Conservation (phyloP, 2,113 vertebrate species). For the Mungos mungo region DNA sequence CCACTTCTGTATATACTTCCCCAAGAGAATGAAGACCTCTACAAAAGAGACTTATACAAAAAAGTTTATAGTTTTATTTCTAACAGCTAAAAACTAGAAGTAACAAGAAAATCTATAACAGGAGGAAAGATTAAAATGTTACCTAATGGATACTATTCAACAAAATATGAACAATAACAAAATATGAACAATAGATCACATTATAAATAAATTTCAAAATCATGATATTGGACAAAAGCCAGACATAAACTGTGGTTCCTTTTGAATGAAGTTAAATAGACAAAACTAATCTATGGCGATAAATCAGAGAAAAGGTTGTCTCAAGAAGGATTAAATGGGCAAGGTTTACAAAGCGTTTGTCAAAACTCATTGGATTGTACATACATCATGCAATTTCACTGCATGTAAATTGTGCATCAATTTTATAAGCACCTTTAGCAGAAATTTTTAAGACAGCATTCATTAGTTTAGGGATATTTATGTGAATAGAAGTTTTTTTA, state of each 20-base stretch:
- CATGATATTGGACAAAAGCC: not conserved
- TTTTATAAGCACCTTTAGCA: not conserved
- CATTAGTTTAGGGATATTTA: not conserved
- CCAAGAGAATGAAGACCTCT: not conserved
- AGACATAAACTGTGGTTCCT: not conserved
- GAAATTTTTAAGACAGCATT: not conserved
- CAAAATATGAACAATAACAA: too few relatives aligned
- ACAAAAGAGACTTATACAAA: not conserved
- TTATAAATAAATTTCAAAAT: not conserved
- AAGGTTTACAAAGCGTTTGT: not conserved
- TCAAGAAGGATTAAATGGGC: not conserved
- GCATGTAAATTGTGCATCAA: not conserved
- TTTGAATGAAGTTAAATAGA: constrained; percentile 1
- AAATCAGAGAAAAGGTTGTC: not conserved
- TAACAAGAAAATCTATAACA: not conserved
- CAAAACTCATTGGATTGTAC: not conserved
- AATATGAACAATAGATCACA: too few relatives aligned
- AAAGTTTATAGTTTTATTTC: not conserved
- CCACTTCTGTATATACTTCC: not conserved
- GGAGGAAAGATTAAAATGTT: not conserved
- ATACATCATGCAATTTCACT: not conserved
- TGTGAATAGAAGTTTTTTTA: not conserved
- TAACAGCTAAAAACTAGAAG: not conserved
- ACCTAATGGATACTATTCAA: not conserved
- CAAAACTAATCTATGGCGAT: not conserved